Percentiles rank a stretch among this genome's conserved stretches.
These are phyloP conservation scores for Paragorgia papillata DNA, from an alignment of 92 coral and sea anemone genomes.

Conservation along the genomic window DNA sequence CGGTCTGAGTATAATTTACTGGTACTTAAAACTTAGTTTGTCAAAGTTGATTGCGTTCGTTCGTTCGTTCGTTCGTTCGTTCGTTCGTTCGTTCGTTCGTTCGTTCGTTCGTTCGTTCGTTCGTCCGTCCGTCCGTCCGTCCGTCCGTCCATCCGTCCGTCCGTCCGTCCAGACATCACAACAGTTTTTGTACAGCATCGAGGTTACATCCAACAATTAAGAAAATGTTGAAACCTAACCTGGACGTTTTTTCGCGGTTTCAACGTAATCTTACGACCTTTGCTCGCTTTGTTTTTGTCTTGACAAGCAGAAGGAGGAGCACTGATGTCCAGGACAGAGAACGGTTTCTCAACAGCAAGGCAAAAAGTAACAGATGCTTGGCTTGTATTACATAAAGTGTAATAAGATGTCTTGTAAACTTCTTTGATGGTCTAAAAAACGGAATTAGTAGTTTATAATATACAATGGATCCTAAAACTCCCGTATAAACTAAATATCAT, in stretches of 20 bases:
- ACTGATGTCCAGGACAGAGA: slow-evolving; percentile 68
- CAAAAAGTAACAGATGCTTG: slow-evolving; percentile 78
- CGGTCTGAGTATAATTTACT: neutral
- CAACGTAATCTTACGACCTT: slow-evolving; percentile 61
- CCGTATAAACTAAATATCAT: no score
- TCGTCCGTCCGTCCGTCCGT: no score
- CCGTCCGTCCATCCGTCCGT: no score
- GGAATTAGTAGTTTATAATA: neutral
- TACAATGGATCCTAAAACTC: no score
- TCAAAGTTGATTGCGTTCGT: no score
- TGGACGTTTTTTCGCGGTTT: slow-evolving; percentile 85
- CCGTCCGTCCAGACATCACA: no score
- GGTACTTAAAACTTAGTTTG: neutral
- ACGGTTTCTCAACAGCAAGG: slow-evolving; percentile 67
- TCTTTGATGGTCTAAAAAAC: slow-evolving; percentile 26
- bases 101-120: no score
- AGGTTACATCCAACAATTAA: no score
- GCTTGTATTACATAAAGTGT: slow-evolving; percentile 72
- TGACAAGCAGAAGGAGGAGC: slow-evolving; percentile 73
- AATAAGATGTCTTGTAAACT: slow-evolving; percentile 10
- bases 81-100: neutral
- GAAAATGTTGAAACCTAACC: slow-evolving; percentile 50
- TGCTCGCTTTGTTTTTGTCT: slow-evolving; percentile 5
- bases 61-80: neutral
- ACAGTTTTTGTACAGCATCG: no score